phyloP scores from a whole-genome alignment of 2,113 vertebrate genomes.

The Larimichthys polyactis region DNA sequence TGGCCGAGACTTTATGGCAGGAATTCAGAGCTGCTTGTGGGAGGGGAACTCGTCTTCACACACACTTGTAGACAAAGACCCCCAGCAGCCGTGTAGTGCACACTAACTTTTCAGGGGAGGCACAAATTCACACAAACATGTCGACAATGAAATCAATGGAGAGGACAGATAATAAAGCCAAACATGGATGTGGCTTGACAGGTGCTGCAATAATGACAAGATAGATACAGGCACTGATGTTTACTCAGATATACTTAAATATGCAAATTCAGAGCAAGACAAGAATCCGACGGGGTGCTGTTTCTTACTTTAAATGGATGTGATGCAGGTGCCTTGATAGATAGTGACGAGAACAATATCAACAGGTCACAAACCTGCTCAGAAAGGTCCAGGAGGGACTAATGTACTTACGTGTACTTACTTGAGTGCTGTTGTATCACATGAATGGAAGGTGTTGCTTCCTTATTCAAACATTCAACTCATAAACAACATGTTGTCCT shows the following conservation, averaged over 20 bases:
- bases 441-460: neutral
- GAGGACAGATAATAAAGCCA: conserved; percentile 30
- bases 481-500: neutral
- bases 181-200: conserved; percentile 10
- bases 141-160: conserved; percentile 21
- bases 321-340: neutral
- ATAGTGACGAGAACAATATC: neutral
- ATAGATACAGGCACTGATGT: neutral
- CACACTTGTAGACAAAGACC: conserved; percentile 76
- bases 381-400: neutral
- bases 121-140: conserved; percentile 62
- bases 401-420: too few relatives aligned
- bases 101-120: conserved; percentile 55
- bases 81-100: conserved; percentile 56
- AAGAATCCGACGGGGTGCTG: neutral
- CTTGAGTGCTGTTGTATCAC: too few relatives aligned
- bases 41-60: conserved; percentile 75
- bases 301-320: neutral
- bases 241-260: neutral
- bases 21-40: conserved; percentile 73
- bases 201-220: neutral
- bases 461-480: neutral
- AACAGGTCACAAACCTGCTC: conserved; percentile 7
- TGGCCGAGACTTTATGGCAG: conserved; percentile 77
- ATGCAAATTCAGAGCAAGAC: neutral